A percentile compares a stretch with the other conserved stretches of the same genome.
Conservation (phyloP, 1,140 invertebrate species). For the Lepidurus apus region DNA sequence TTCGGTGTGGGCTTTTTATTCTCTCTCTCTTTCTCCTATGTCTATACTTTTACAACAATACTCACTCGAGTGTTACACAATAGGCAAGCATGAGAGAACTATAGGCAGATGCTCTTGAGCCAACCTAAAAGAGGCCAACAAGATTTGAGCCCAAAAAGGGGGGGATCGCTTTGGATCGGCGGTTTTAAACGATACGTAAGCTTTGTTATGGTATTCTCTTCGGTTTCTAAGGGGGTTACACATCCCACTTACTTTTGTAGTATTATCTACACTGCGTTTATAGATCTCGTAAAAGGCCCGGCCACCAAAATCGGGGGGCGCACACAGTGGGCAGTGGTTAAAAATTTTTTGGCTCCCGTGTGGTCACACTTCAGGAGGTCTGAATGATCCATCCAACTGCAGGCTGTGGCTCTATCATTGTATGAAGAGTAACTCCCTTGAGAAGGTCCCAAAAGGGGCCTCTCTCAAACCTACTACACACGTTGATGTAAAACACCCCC, state of each 20-base stretch:
- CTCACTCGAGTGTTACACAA: neutral
- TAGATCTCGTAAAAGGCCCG: neutral
- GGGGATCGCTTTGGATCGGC: neutral
- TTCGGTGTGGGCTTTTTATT: neutral
- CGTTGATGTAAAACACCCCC: constrained; percentile 9
- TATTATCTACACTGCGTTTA: neutral
- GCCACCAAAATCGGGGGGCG: constrained; percentile 10
- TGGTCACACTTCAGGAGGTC: constrained; percentile 20
- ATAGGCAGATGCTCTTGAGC: neutral
- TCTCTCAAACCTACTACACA: constrained; percentile 2
- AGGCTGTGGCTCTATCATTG: constrained; percentile 1
- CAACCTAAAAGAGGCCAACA: neutral
- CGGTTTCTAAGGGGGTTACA: neutral
- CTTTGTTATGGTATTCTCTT: neutral
- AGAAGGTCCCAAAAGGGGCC: constrained; percentile 1
- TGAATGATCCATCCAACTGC: constrained; percentile 15
- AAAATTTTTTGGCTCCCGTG: neutral
- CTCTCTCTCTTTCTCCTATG: neutral
- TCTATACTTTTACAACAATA: neutral
- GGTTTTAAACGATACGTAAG: neutral
- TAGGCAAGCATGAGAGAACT: neutral
- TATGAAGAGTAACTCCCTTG: neutral
- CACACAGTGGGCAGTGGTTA: neutral
- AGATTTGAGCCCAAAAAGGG: neutral
- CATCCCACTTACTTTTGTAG: constrained; percentile 1